phyloP scores from a whole-genome alignment of 2,113 vertebrate species.

The Camelus dromedarius region DNA sequence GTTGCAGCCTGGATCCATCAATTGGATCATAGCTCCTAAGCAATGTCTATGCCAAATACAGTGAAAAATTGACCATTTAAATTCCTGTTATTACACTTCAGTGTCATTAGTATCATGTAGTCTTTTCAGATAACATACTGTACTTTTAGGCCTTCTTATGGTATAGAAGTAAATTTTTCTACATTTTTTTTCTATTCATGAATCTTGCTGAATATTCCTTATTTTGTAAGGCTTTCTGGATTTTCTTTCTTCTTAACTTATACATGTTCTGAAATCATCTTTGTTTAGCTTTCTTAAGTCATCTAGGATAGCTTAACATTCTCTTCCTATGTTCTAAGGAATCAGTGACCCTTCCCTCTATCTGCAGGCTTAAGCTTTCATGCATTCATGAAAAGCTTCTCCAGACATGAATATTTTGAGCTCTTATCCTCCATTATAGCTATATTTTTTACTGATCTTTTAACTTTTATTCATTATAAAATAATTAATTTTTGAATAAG shows the following conservation, averaged over 20 bases:
- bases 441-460: conserved; percentile 23
- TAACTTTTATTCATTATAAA: conserved; percentile 39
- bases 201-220: conserved; percentile 18
- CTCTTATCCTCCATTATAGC: not conserved
- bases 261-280: not conserved
- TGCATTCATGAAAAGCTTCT: conserved; percentile 24
- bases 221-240: not conserved
- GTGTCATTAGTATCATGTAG: not conserved
- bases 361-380: not conserved
- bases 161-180: not conserved
- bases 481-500: conserved; percentile 47
- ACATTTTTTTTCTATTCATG: not conserved
- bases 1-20: conserved; percentile 6
- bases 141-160: not conserved
- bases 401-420: conserved; percentile 40
- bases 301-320: conserved; percentile 9
- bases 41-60: not conserved
- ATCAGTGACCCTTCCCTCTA: not conserved
- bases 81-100: conserved; percentile 23
- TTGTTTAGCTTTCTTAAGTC: conserved; percentile 35
- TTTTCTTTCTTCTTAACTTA: not conserved
- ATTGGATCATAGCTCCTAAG: not conserved
- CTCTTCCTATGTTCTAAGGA: not conserved
- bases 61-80: conserved; percentile 23
- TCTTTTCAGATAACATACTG: not conserved